Evolutionary conservation across 2,113 vertebrate genomes (phyloP), one percentile per base, ranked within the genome.

Genomic region (Trinectes maculatus): DNA sequence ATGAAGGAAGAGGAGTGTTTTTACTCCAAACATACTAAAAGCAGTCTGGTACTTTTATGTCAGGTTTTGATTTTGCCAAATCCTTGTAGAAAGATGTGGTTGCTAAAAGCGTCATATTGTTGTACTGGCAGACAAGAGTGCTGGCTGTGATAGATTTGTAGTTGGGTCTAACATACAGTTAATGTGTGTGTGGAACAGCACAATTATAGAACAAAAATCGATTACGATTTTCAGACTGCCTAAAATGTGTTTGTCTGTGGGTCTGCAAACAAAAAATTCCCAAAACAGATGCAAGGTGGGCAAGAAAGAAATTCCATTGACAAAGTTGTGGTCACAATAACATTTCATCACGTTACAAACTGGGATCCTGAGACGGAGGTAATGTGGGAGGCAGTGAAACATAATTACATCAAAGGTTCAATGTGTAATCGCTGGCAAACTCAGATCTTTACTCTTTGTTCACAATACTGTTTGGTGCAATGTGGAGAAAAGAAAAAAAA

Each of bases 391-490:
- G 70, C 63, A 66, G 68, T 48, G 75, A 78, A 62, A 40, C 76
- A 84, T n/a, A 87, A 85, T 78, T 18, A 84, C 73, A 78, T 80
- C 79, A 80, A 74, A 75, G 56, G 61, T 71, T 74, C 39, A 49
- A 43, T 52, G 54, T 68, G 49, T 78, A 76, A 84, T 85, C 53
- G 39, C 42, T 3, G 5, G 54, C 60, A 80, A 66, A 59, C 25
- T 66, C 70, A 80, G 73, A 65, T 56, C 42, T 57, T 43, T 42
- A 46, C n/a, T n/a, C n/a, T n/a, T n/a, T n/a, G n/a, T n/a, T n/a
- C n/a, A n/a, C n/a, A n/a, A n/a, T n/a, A n/a, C 40, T 70, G 52
- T 64, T 46, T 21, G 8, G 43, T 2, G 31, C 6, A 31, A 57
- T 52, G 74, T 62, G 48, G 47, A 18, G 53, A 58, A 66, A 48